A percentile compares a stretch with the other conserved stretches of the same genome.
phyloP scores from a whole-genome alignment of 1,140 invertebrate genomes.

The Caerostris extrusa region DNA sequence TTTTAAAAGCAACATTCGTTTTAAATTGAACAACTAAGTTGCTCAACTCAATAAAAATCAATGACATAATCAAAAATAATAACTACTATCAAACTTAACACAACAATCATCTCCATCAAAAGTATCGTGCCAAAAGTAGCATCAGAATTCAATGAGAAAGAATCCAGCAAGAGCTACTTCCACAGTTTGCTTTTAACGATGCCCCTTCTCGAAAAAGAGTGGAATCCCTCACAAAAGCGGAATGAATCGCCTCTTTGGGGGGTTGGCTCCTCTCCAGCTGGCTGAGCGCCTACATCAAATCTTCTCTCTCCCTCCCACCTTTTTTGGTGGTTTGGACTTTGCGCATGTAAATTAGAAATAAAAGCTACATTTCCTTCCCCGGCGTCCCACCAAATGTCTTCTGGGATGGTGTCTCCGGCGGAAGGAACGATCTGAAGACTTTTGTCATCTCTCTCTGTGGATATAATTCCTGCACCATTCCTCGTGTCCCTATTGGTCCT shows the following conservation, averaged over 20 bases:
- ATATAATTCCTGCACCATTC: background rate
- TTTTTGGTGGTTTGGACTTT: conserved; percentile 38
- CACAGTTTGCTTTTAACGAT: background rate
- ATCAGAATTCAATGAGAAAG: background rate
- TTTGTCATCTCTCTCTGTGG: background rate
- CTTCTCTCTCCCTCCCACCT: background rate
- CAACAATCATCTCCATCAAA: background rate
- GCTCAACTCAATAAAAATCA: too few relatives aligned
- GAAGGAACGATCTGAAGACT: background rate
- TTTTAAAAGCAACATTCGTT: too few relatives aligned
- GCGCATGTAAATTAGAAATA: conserved; percentile 53
- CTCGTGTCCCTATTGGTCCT: background rate
- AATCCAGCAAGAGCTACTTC: background rate
- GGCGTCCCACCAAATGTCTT: background rate
- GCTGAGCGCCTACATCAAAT: conserved; percentile 35
- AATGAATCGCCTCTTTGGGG: conserved; percentile 24
- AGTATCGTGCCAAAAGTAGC: background rate
- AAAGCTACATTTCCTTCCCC: conserved; percentile 10
- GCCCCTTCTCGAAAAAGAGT: conserved; percentile 12
- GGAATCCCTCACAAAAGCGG: conserved; percentile 41
- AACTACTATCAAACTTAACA: too few relatives aligned
- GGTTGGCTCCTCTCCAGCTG: conserved; percentile 30
- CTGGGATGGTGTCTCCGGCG: background rate
- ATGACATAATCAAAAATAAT: too few relatives aligned
- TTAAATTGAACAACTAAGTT: too few relatives aligned